phyloP scores from a whole-genome alignment of 2,797 vertebrate species.

The Mormyrus hasselquistii region DNA sequence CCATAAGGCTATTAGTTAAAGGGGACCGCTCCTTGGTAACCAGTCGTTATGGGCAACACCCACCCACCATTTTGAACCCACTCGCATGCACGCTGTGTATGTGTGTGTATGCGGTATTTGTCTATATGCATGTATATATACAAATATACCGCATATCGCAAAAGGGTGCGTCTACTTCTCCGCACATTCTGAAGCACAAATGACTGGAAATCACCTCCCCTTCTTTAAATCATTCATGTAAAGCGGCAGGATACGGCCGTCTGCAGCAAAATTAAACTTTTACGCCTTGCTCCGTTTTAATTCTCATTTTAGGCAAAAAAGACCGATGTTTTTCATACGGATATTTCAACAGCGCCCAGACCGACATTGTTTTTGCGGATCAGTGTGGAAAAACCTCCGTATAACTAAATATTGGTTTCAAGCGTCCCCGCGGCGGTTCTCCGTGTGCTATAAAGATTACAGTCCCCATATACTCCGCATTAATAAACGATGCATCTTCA shows the following conservation, averaged over 20 bases:
- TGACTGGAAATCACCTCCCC: neutral
- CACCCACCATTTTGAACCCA: conserved; percentile 22
- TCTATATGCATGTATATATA: neutral
- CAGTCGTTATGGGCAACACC: conserved; percentile 22
- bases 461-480: neutral
- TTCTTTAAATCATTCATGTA: neutral
- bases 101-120: neutral
- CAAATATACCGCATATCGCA: neutral
- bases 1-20: neutral
- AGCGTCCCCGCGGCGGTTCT: neutral
- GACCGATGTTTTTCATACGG: neutral
- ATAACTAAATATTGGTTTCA: neutral
- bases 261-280: neutral
- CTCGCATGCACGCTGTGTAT: neutral
- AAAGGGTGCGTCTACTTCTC: neutral
- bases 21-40: neutral
- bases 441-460: neutral
- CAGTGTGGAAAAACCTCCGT: neutral
- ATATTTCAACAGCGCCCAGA: neutral
- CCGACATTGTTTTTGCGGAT: neutral
- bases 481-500: neutral
- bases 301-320: neutral
- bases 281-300: neutral
- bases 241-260: neutral
- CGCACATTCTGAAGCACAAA: neutral